These are phyloP conservation scores for Sminthurinus aureus DNA, from an alignment of 2,888 invertebrate genomes.

Conservation along the genomic window DNA sequence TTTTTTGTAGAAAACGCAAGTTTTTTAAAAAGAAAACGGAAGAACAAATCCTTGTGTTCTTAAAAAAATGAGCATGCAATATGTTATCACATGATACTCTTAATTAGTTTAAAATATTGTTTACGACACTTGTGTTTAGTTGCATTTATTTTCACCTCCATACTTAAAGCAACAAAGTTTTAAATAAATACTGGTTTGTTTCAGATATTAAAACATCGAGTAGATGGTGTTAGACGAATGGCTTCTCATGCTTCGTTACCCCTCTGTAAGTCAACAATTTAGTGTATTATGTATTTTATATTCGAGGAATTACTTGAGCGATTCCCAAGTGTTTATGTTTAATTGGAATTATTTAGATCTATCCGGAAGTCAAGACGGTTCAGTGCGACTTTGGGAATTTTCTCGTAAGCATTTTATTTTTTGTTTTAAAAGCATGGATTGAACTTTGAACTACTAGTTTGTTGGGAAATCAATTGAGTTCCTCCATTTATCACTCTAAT, in stretches of 20 bases:
- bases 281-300: neutral
- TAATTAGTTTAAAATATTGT: neutral
- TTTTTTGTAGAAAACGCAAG: too few species aligned
- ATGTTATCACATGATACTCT: neutral
- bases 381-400: conserved; percentile 98
- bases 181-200: neutral
- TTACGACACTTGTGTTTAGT: neutral
- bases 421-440: too few species aligned
- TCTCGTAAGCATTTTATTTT: conserved; percentile 67
- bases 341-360: conserved; percentile 70
- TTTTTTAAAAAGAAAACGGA: too few species aligned
- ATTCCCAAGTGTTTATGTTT: conserved; percentile 11
- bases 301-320: neutral
- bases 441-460: too few species aligned
- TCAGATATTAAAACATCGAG: conserved; percentile 91
- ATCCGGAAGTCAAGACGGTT: conserved; percentile 95
- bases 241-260: conserved; percentile 95
- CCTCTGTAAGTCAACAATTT: conserved; percentile 78
- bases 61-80: neutral
- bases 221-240: conserved; percentile 93
- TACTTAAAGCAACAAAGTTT: too few species aligned
- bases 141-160: neutral
- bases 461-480: too few species aligned
- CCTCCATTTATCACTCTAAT: too few species aligned
- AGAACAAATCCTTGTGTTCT: neutral